Evolutionary conservation across 1,140 invertebrate species (phyloP), one percentile per base, ranked within the genome.

Genomic region (Drosophila biarmipes): DNA sequence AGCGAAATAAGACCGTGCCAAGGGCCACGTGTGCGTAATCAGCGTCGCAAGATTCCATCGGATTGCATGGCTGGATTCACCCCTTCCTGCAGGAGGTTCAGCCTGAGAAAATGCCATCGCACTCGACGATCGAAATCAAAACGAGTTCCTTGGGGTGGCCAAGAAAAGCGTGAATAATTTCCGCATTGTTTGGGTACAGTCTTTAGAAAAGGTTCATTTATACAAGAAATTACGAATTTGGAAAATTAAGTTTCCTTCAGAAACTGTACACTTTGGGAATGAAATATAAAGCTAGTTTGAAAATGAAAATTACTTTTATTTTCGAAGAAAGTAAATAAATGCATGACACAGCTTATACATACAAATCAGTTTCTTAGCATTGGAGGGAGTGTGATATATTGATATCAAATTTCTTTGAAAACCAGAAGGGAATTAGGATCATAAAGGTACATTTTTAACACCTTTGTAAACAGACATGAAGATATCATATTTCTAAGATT

Each of bases 1-100:
- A 57, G 12, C 38, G 19, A 27, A 45, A 35, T 48, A 40, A 62
- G 61, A 24, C 43, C n/a, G 38, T 37, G 27, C 42, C 63, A 14
- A 31, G 69, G 31, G 55, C 56, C 76, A 74, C 76, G 76, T 78
- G 77, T 73, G 71, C 57, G 73, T 57, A 84, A 84, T 84, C 80
- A 79, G 64, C 74, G 73, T 73, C 57, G 46, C 51, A 55, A 69
- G 49, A 69, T n/a, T 37, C 31, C 57, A 64, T 21, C 40, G 31
- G 58, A 42, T 45, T 43, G 56, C 61, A 8, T 63, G 55, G 29
- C 38, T 34, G 55, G 5, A 11, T 21, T 29, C 46, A 49, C 21
- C 58, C 57, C 24, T 53, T 37, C 17, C 10, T 7, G 11, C 1
- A 35, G 34, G 49, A 31, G 38, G 43, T 58, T 72, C n/a, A 29